These are phyloP conservation scores for Odocoileus hemionus DNA, from an alignment of 2,113 vertebrate genomes.

Conservation along the genomic window DNA sequence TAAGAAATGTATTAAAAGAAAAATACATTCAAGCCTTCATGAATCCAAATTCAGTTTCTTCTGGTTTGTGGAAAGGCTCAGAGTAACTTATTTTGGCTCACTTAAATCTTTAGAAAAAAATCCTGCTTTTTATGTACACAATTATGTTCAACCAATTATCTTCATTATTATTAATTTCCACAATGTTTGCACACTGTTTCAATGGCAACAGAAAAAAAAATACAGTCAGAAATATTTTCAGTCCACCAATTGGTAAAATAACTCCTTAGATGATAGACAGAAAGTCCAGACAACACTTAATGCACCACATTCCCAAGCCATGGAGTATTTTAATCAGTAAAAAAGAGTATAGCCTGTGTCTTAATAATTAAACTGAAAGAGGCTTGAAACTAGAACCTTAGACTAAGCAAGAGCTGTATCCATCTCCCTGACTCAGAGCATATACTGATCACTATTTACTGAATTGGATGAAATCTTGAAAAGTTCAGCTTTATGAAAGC, in stretches of 20 bases:
- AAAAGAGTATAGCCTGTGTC: neutral
- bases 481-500: neutral
- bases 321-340: neutral
- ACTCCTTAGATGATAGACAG: neutral
- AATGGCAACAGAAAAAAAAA: neutral
- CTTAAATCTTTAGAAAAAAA: neutral
- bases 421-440: neutral
- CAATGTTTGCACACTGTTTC: neutral
- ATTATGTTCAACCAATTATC: neutral
- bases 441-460: neutral
- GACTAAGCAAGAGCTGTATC: neutral
- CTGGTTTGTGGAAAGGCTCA: neutral
- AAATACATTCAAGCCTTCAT: neutral
- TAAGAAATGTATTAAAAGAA: neutral
- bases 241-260: neutral
- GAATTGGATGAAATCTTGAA: neutral
- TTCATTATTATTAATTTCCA: neutral
- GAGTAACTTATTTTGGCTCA: neutral
- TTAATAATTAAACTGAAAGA: neutral
- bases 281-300: neutral
- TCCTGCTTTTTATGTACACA: neutral
- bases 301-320: neutral
- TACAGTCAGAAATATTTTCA: neutral
- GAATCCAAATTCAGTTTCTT: neutral
- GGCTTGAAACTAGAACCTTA: neutral